Conservation (phyloP, 1,140 invertebrate species). For the Propsilocerus akamusi region DNA sequence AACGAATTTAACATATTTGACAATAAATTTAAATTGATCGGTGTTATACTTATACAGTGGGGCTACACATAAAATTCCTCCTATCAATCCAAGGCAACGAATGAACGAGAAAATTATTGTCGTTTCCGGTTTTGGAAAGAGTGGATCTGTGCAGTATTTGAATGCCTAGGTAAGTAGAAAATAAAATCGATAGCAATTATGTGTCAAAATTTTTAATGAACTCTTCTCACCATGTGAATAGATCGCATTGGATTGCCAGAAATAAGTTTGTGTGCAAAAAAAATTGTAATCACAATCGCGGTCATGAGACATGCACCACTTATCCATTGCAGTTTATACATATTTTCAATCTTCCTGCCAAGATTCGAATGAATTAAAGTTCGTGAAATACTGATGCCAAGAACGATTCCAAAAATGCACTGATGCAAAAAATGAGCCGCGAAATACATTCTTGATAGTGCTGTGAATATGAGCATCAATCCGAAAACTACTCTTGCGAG, state of each 20-base stretch:
- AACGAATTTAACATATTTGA: too few relatives aligned
- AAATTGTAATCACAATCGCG: constrained; percentile 5
- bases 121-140: neutral
- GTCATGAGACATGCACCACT: constrained; percentile 8
- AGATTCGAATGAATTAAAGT: too few relatives aligned
- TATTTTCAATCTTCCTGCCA: too few relatives aligned
- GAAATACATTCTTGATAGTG: constrained; percentile 5
- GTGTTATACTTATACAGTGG: neutral
- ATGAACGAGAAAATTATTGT: neutral
- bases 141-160: neutral
- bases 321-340: neutral
- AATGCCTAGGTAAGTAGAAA: too few relatives aligned
- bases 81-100: neutral
- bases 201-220: too few relatives aligned
- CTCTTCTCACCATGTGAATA: too few relatives aligned
- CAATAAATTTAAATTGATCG: too few relatives aligned
- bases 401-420: neutral
- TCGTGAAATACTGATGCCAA: neutral
- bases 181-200: too few relatives aligned
- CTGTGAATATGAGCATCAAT: neutral
- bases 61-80: neutral
- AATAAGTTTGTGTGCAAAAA: constrained; percentile 4
- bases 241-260: neutral
- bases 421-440: constrained; percentile 5
- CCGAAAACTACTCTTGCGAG: neutral